Conservation (phyloP, 2,888 invertebrate species). For the Dryobota labecula region DNA sequence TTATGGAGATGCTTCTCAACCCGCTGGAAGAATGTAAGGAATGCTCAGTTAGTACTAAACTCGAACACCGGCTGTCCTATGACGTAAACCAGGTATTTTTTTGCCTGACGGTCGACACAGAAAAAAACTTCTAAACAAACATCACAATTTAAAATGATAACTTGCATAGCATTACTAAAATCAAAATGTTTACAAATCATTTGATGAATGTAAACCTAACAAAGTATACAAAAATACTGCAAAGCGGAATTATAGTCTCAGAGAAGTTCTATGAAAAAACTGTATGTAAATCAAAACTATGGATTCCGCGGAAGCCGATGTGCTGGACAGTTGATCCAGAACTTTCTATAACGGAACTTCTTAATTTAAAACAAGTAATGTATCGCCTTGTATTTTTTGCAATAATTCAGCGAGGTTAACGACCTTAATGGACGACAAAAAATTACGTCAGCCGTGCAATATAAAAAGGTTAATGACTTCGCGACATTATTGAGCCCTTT, state of each 20-base stretch:
- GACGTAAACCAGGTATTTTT: constrained; percentile 44
- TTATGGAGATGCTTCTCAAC: constrained; percentile 11
- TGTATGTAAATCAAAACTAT: constrained; percentile 39
- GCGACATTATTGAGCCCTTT: constrained; percentile 57
- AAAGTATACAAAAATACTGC: constrained; percentile 38
- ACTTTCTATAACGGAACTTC: constrained; percentile 51
- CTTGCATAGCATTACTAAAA: constrained; percentile 39
- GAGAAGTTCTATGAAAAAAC: constrained; percentile 23
- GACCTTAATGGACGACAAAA: constrained; percentile 60
- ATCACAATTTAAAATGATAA: constrained; percentile 43
- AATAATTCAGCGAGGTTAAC: constrained; percentile 59
- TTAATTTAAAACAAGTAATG: constrained; percentile 59
- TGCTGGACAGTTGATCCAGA: constrained; percentile 47
- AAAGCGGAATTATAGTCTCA: constrained; percentile 31
- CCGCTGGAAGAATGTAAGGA: constrained; percentile 10
- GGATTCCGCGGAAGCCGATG: constrained; percentile 37
- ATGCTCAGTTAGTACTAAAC: constrained; percentile 12
- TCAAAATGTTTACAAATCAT: constrained; percentile 54
- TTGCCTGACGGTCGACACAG: constrained; percentile 17
- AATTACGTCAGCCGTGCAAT: constrained; percentile 56
- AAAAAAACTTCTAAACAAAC: constrained; percentile 33
- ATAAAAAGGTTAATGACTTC: constrained; percentile 62
- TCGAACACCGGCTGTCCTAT: constrained; percentile 13
- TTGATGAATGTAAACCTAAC: constrained; percentile 47
- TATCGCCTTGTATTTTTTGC: constrained; percentile 55